A percentile compares a stretch with the other conserved stretches of the same genome.
Evolutionary conservation across 1,140 invertebrate genomes (phyloP).

Genomic region (Leguminivora glycinivorella): DNA sequence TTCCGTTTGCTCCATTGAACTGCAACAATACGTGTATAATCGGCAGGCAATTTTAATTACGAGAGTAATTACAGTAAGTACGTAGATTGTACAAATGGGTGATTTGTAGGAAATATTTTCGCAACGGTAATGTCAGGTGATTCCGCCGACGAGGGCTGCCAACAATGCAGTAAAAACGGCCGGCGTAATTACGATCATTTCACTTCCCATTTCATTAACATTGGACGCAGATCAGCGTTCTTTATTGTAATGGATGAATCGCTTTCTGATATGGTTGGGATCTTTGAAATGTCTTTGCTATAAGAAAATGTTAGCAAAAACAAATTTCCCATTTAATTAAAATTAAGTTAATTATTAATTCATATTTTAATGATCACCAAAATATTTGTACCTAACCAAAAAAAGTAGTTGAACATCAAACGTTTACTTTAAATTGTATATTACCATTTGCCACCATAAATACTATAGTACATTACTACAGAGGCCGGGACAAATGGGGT

Average conservation of each 20-base stretch:
- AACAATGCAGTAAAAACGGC: conserved; percentile 73
- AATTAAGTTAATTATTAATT: too few relatives aligned
- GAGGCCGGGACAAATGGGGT: too few relatives aligned
- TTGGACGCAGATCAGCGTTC: conserved; percentile 57
- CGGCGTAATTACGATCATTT: conserved; percentile 72
- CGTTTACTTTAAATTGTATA: too few relatives aligned
- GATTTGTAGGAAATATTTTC: conserved; percentile 72
- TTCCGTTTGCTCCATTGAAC: background rate
- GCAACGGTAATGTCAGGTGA: conserved; percentile 72
- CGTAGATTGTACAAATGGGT: conserved; percentile 58
- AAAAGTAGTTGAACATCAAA: too few relatives aligned
- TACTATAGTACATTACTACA: too few relatives aligned
- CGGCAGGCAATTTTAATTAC: conserved; percentile 56
- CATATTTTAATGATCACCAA: too few relatives aligned
- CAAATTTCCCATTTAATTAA: too few relatives aligned
- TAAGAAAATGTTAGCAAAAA: too few relatives aligned
- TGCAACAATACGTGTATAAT: conserved; percentile 41
- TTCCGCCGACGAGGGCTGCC: conserved; percentile 60
- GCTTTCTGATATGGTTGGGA: background rate
- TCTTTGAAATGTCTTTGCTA: background rate
- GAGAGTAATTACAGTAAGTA: conserved; percentile 64
- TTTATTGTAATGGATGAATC: conserved; percentile 54
- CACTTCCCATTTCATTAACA: conserved; percentile 72
- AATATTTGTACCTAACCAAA: too few relatives aligned
- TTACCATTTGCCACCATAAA: too few relatives aligned